Conservation (phyloP, 2,113 vertebrate species). For the Cariama cristata region DNA sequence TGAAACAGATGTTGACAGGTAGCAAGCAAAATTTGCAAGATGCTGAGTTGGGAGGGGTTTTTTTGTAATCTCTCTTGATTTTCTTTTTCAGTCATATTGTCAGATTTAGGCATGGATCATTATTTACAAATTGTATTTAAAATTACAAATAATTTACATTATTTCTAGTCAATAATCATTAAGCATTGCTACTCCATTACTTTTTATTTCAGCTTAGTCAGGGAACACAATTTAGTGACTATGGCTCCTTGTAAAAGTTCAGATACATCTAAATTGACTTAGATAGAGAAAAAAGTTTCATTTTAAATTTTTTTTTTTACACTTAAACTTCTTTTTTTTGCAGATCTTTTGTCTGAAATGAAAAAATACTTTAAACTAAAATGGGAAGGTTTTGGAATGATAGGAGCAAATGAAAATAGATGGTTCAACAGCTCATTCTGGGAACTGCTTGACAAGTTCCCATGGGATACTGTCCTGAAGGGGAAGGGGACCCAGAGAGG, state of each 20-base stretch:
- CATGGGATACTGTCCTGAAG: not conserved
- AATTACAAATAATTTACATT: not conserved
- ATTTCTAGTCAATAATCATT: not conserved
- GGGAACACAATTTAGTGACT: not conserved
- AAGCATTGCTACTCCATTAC: not conserved
- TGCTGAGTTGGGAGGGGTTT: not conserved
- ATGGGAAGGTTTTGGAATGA: not conserved
- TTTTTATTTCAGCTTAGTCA: not conserved
- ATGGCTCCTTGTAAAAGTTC: not conserved
- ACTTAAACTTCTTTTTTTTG: not conserved
- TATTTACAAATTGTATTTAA: not conserved
- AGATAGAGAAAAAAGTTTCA: not conserved
- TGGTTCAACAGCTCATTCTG: not conserved
- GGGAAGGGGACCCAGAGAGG: accelerated
- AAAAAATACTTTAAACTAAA: not conserved
- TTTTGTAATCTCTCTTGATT: not conserved
- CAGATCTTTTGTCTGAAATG: not conserved
- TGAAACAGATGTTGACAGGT: not conserved
- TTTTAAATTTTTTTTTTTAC: not conserved
- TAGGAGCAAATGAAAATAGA: not conserved
- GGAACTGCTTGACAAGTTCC: not conserved
- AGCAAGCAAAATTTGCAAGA: not conserved
- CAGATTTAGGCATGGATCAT: not conserved
- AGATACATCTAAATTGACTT: not conserved
- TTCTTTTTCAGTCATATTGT: not conserved